Percentiles rank a stretch among this genome's conserved stretches.
Evolutionary conservation across 2,113 vertebrate genomes (phyloP).

Genomic region (Erinaceus europaeus): DNA sequence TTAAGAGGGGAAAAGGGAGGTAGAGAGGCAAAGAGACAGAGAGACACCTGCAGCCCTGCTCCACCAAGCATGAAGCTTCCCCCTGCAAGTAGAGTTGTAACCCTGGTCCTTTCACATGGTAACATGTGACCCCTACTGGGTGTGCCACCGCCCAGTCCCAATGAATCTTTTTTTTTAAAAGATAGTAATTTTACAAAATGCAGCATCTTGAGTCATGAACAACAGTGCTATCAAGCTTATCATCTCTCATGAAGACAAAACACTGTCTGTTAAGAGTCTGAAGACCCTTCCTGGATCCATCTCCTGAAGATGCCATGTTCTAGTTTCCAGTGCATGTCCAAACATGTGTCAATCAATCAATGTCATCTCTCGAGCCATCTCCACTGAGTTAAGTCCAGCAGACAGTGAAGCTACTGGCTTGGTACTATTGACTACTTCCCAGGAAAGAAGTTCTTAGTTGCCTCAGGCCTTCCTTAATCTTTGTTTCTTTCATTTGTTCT

Average conservation of each 20-base stretch:
- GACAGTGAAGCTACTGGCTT: not conserved
- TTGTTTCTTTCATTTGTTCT: not conserved
- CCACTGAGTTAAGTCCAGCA: not conserved
- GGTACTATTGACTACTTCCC: not conserved
- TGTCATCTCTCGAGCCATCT: not conserved
- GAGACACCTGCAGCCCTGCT: no score
- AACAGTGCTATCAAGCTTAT: not conserved
- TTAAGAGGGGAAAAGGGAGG: no score
- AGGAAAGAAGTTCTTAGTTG: not conserved
- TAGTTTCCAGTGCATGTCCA: not conserved
- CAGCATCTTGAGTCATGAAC: not conserved
- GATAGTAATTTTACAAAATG: not conserved
- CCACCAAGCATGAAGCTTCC: no score
- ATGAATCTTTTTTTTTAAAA: no score
- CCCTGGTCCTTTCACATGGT: no score
- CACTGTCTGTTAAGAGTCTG: not conserved
- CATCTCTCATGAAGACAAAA: not conserved
- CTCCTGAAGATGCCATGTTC: not conserved
- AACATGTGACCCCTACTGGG: no score
- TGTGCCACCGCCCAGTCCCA: no score
- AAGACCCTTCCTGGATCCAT: not conserved
- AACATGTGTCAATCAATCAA: not conserved
- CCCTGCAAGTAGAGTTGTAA: no score
- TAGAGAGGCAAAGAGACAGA: no score
- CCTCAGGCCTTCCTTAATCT: not conserved